Evolutionary conservation across 1,140 invertebrate species (phyloP), one percentile per base, ranked within the genome.

Genomic region (Manduca sexta): DNA sequence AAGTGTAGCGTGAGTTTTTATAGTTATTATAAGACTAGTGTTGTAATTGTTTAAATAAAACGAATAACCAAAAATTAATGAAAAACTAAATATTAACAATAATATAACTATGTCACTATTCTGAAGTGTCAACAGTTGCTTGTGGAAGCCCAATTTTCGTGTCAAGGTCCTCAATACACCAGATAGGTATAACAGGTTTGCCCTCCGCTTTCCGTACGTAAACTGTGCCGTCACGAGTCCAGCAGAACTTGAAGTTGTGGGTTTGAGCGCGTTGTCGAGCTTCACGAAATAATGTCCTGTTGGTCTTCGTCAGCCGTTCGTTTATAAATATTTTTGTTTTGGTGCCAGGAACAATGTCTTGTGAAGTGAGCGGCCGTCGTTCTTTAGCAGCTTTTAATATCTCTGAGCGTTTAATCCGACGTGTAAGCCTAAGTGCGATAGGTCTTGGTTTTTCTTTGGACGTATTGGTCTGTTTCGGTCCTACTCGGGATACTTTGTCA

Each of bases 271-370:
- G n/a, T 14, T n/a, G 2, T 5, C 45, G 14, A 0, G 45, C 45
- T 8, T 47, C 21, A 30, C 35, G 45, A 47, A 47, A 47, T 39
- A 47, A 31, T 6, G n/a, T 11, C 26, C 18, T 26, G 13, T 40
- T 47, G 4, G 11, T 29, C 30, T 13, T 29, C 2, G 45, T 39
- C 4, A 47, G 35, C 8, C 35, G 18, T 16, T 47, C 45, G 15
- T 47, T 47, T 13, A 40, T 31, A 16, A 14, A 47, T 0, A 41
- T 31, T 7, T 15, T 12, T 1, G 18, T n/a, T 12, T 18, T 3
- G 1, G 12, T 15, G 4, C 18, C 40, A 13, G 4, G 7, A 2
- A 43, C 13, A 2, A 43, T 30, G 26, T 43, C 40, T 2, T 30
- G 17, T 6, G 40, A 30, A 8, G 11, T 43, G 26, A 43, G 40